Percentiles rank a stretch among this genome's conserved stretches.
phyloP scores from a whole-genome alignment of 2,888 invertebrate species.

The Mechanitis messenoides region DNA sequence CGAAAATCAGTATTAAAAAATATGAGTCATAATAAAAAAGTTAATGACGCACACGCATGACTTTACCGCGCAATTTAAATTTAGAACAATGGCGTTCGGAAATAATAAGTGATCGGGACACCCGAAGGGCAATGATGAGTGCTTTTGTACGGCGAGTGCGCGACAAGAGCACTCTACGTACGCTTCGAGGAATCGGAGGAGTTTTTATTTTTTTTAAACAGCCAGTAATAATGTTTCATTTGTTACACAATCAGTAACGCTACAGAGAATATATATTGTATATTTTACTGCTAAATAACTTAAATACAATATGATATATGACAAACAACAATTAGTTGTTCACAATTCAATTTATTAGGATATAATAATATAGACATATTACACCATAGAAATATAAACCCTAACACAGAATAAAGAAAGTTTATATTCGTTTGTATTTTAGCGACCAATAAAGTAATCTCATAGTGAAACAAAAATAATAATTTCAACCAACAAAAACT shows the following conservation, averaged over 20 bases:
- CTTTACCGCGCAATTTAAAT: conserved; percentile 38
- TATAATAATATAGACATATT: too few relatives aligned
- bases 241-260: not conserved
- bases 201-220: conserved; percentile 23
- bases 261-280: not conserved
- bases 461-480: too few relatives aligned
- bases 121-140: conserved; percentile 46
- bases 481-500: too few relatives aligned
- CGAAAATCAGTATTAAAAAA: conserved; percentile 4
- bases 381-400: too few relatives aligned
- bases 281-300: not conserved
- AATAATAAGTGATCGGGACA: conserved; percentile 54
- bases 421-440: too few relatives aligned
- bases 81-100: conserved; percentile 50
- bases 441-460: too few relatives aligned
- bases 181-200: conserved; percentile 43
- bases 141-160: conserved; percentile 49
- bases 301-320: too few relatives aligned
- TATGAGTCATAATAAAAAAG: conserved; percentile 18
- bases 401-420: too few relatives aligned
- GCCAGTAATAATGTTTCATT: conserved; percentile 9
- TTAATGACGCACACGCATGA: conserved; percentile 34
- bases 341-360: too few relatives aligned
- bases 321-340: too few relatives aligned
- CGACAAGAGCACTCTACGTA: conserved; percentile 42